These are phyloP conservation scores for Phlogophora meticulosa DNA, from an alignment of 2,888 invertebrate species.

Conservation along the genomic window DNA sequence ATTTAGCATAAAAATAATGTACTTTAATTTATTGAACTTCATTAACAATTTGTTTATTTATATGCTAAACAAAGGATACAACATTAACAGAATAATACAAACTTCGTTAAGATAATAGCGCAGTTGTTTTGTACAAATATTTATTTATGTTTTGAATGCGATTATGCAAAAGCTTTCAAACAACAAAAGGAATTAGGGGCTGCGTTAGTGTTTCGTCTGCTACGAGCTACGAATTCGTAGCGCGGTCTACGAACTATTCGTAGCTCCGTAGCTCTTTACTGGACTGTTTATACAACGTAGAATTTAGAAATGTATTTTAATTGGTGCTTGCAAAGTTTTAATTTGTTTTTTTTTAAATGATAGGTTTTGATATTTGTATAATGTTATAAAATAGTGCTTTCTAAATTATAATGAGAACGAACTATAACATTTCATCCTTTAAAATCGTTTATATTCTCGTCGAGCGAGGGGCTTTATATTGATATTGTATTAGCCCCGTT, in stretches of 20 bases:
- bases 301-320: slow-evolving; percentile 48
- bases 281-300: slow-evolving; percentile 41
- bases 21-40: slow-evolving; percentile 18
- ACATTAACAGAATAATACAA: slow-evolving; percentile 38
- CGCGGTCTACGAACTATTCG: slow-evolving; percentile 56
- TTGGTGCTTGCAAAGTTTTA: slow-evolving; percentile 32
- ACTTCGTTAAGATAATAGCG: slow-evolving; percentile 48
- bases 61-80: slow-evolving; percentile 32
- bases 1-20: neutral
- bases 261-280: slow-evolving; percentile 36
- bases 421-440: slow-evolving; percentile 4
- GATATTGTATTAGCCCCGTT: slow-evolving; percentile 35
- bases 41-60: slow-evolving; percentile 13
- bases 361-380: neutral
- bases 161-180: slow-evolving; percentile 69
- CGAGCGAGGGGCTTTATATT: slow-evolving; percentile 23
- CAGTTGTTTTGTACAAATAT: slow-evolving; percentile 58
- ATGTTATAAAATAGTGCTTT: neutral
- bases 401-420: neutral
- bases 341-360: slow-evolving; percentile 15
- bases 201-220: slow-evolving; percentile 58
- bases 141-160: slow-evolving; percentile 68
- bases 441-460: slow-evolving; percentile 16
- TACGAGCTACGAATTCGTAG: slow-evolving; percentile 64
- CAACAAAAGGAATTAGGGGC: slow-evolving; percentile 69